phyloP scores from a whole-genome alignment of 2,113 vertebrate genomes.

The Puntigrus tetrazona region DNA sequence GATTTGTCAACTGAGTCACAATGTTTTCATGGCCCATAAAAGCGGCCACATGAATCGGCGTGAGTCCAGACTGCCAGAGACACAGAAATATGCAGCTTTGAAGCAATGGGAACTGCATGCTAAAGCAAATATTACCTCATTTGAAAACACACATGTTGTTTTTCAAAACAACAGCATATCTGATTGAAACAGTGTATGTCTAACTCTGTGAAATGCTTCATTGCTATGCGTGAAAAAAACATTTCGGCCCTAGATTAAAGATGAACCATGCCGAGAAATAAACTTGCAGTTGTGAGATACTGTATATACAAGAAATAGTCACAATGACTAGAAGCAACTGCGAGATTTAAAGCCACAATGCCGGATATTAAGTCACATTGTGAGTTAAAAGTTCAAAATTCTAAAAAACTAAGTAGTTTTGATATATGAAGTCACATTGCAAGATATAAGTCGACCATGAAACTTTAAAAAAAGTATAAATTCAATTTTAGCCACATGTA shows the following conservation, averaged over 20 bases:
- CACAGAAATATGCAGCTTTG: constrained; percentile 18
- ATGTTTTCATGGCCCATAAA: constrained; percentile 99
- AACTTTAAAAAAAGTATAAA: background rate
- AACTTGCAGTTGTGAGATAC: background rate
- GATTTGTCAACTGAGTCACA: constrained; percentile 92
- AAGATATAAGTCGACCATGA: background rate
- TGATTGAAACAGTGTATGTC: background rate
- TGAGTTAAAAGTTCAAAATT: background rate
- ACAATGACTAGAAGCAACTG: background rate
- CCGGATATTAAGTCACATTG: background rate
- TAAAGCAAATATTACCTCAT: constrained; percentile 36
- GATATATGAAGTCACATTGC: background rate
- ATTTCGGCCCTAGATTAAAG: background rate
- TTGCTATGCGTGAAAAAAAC: background rate
- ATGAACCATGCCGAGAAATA: background rate
- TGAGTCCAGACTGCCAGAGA: constrained; percentile 88
- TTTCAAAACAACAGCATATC: background rate
- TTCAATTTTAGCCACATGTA: background rate
- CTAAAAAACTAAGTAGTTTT: background rate
- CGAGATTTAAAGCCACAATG: background rate
- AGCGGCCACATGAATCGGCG: constrained; percentile 97
- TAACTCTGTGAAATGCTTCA: background rate
- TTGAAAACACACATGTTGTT: constrained; percentile 2
- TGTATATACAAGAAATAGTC: background rate
- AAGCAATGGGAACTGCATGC: background rate